These are phyloP conservation scores for Gymnoscelis rufifasciata DNA, from an alignment of 2,888 invertebrate species.

Conservation along the genomic window DNA sequence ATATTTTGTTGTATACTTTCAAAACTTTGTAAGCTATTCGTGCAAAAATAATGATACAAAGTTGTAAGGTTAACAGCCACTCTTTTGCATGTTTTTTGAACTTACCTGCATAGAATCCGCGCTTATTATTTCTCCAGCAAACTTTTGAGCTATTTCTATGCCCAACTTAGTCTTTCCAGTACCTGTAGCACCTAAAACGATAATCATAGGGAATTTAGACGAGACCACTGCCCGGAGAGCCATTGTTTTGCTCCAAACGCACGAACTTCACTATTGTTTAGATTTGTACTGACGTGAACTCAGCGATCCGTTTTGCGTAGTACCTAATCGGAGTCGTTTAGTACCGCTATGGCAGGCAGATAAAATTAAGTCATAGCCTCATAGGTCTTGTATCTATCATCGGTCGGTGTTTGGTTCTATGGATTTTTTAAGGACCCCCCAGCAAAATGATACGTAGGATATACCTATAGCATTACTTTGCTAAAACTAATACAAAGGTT, in stretches of 20 bases:
- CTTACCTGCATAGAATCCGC: conserved; percentile 99
- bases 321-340: background rate
- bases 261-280: conserved; percentile 71
- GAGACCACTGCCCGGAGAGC: conserved; percentile 61
- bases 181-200: conserved; percentile 97
- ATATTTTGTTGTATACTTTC: no score
- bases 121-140: conserved; percentile 95
- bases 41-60: no score
- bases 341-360: no score
- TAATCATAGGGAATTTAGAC: conserved; percentile 84
- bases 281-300: conserved; percentile 31
- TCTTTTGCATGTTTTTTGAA: conserved; percentile 10
- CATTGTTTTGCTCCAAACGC: conserved; percentile 50
- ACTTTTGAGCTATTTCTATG: conserved; percentile 91
- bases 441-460: no score
- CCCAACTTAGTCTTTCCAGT: conserved; percentile 98
- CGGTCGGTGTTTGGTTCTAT: no score
- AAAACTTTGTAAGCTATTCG: no score
- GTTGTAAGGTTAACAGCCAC: background rate
- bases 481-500: no score
- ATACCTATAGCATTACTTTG: no score
- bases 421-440: no score
- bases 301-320: conserved; percentile 10
- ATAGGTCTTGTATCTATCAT: no score
- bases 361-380: no score